phyloP scores from a whole-genome alignment of 2,888 invertebrate genomes.

The Archaeoteleia sp. region DNA sequence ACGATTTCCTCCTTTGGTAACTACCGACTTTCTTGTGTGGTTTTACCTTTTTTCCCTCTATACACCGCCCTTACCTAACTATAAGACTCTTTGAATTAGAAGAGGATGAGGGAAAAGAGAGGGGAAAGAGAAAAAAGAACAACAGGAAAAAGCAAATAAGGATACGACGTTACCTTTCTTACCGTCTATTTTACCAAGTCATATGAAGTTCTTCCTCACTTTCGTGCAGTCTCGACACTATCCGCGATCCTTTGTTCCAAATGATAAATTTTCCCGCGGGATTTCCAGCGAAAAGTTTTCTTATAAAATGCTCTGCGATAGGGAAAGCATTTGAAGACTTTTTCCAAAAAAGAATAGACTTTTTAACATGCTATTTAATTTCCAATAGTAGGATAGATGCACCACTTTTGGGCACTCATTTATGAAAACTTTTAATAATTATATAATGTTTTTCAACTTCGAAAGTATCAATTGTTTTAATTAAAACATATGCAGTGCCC shows the following conservation, averaged over 20 bases:
- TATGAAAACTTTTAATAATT: no score
- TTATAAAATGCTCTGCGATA: slow-evolving; percentile 63
- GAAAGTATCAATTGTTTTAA: no score
- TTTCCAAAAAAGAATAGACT: slow-evolving; percentile 28
- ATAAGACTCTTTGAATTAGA: slow-evolving; percentile 3
- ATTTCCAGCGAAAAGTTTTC: slow-evolving; percentile 60
- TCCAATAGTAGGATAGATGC: slow-evolving; percentile 5
- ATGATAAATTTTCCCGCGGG: slow-evolving; percentile 68
- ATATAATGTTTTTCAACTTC: no score
- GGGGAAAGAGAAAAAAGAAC: slow-evolving; percentile 46
- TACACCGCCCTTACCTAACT: slow-evolving; percentile 1
- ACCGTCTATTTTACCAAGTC: slow-evolving; percentile 35
- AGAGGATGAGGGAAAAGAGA: slow-evolving; percentile 10
- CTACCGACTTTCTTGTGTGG: slow-evolving; percentile 22
- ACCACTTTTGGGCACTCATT: no score
- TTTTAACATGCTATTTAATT: slow-evolving; percentile 7
- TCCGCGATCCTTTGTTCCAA: slow-evolving; percentile 63
- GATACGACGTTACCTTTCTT: slow-evolving; percentile 51
- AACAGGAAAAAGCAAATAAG: slow-evolving; percentile 40
- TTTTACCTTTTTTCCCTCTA: slow-evolving; percentile 10
- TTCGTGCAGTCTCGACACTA: slow-evolving; percentile 46
- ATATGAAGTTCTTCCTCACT: slow-evolving; percentile 24
- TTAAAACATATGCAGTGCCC: no score
- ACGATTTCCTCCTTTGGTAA: slow-evolving; percentile 33
- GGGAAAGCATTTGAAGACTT: slow-evolving; percentile 63